phyloP scores from a whole-genome alignment of 2,888 invertebrate genomes.

The Tenthredo livida region DNA sequence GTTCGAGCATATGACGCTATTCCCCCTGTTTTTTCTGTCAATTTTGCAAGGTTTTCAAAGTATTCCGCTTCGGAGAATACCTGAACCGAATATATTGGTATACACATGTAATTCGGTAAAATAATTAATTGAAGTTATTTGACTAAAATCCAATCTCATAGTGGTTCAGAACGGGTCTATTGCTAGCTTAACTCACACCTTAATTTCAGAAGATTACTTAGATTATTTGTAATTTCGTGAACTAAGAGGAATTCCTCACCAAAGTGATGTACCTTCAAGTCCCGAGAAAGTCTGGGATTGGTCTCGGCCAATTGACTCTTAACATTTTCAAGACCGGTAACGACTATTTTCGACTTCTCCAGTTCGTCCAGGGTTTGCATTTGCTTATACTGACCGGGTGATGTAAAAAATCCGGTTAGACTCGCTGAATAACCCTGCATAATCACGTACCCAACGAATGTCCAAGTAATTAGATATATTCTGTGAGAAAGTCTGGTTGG shows the following conservation, averaged over 20 bases:
- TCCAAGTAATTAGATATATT: conserved; percentile 14
- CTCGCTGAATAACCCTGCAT: conserved; percentile 23
- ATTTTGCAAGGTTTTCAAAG: background rate
- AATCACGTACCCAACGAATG: background rate
- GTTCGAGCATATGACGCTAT: background rate
- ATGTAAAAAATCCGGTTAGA: conserved; percentile 13
- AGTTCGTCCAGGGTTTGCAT: conserved; percentile 26
- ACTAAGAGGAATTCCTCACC: background rate
- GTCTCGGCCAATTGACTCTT: conserved; percentile 14
- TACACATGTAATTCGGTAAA: too few species aligned
- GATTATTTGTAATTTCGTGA: background rate
- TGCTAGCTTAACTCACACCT: background rate
- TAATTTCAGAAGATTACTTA: background rate
- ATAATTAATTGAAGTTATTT: background rate
- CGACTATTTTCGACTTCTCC: conserved; percentile 1
- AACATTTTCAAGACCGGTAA: background rate
- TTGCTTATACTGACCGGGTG: conserved; percentile 16
- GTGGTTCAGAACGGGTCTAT: background rate
- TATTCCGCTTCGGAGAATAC: conserved; percentile 13
- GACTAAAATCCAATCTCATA: background rate
- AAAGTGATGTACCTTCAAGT: conserved; percentile 3
- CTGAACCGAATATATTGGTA: background rate
- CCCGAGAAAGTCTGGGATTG: conserved; percentile 24
- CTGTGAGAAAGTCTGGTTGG: conserved; percentile 1
- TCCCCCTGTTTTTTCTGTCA: background rate